phyloP scores from a whole-genome alignment of 2,797 vertebrate genomes.

The Picus viridis region DNA sequence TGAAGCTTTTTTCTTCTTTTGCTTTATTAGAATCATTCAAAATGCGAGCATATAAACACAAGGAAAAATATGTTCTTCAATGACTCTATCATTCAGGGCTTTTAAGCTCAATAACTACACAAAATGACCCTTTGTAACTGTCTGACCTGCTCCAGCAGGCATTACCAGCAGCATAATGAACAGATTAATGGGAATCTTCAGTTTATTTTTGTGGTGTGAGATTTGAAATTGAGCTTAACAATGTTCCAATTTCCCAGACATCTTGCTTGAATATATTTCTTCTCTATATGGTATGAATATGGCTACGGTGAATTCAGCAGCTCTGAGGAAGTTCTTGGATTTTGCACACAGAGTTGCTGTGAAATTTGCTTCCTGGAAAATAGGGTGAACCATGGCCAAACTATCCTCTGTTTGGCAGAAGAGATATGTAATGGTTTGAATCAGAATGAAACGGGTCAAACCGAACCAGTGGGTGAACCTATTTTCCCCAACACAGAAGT shows the following conservation, averaged over 20 bases:
- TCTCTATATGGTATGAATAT: not conserved
- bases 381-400: not conserved
- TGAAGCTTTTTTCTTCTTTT: constrained; percentile 16
- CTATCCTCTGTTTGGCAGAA: not conserved
- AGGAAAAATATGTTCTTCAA: constrained; percentile 19
- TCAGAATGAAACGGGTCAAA: no score
- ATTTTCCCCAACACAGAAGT: no score
- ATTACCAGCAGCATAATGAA: not conserved
- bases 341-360: not conserved
- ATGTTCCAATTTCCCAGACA: constrained; percentile 12
- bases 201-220: constrained; percentile 34
- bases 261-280: not conserved
- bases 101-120: constrained; percentile 52
- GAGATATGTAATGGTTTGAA: not conserved
- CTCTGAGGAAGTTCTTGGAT: not conserved
- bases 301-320: not conserved
- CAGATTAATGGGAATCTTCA: constrained; percentile 35
- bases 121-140: constrained; percentile 57
- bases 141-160: constrained; percentile 38
- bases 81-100: not conserved
- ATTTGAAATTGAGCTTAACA: constrained; percentile 45
- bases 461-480: no score
- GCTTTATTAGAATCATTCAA: not conserved
- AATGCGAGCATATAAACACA: constrained; percentile 23
- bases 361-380: not conserved